Percentiles rank a stretch among this genome's conserved stretches.
Conservation (phyloP, 2,797 vertebrate genomes). For the Smutsia gigantea region DNA sequence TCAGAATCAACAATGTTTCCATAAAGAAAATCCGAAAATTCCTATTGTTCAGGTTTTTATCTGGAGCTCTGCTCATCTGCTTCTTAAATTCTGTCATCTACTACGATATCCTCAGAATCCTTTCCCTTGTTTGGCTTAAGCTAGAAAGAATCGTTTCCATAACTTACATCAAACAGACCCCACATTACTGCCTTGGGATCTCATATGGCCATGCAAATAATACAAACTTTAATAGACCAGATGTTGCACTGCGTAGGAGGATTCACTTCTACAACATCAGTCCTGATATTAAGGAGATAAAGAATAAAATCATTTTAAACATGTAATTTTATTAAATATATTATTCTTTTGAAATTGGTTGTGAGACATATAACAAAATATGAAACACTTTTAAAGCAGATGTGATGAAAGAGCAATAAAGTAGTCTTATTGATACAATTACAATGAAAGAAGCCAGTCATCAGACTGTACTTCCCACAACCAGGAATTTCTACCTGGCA, state of each 20-base stretch:
- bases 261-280: not conserved
- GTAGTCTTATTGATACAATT: not conserved
- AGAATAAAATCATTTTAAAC: not conserved
- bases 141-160: not conserved
- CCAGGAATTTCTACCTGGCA: not conserved
- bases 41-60: not conserved
- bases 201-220: not conserved
- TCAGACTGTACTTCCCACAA: not conserved
- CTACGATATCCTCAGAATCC: not conserved
- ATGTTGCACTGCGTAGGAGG: not conserved
- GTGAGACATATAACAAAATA: not conserved
- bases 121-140: not conserved
- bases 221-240: not conserved
- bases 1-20: not conserved
- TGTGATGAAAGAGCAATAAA: not conserved
- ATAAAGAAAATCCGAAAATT: not conserved
- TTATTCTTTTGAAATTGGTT: not conserved
- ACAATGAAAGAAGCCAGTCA: not conserved
- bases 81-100: not conserved
- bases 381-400: not conserved
- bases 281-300: not conserved
- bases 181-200: not conserved
- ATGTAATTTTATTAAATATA: not conserved
- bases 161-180: not conserved
- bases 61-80: not conserved